These are phyloP conservation scores for Heliothis virescens DNA, from an alignment of 1,140 invertebrate species.

Conservation along the genomic window DNA sequence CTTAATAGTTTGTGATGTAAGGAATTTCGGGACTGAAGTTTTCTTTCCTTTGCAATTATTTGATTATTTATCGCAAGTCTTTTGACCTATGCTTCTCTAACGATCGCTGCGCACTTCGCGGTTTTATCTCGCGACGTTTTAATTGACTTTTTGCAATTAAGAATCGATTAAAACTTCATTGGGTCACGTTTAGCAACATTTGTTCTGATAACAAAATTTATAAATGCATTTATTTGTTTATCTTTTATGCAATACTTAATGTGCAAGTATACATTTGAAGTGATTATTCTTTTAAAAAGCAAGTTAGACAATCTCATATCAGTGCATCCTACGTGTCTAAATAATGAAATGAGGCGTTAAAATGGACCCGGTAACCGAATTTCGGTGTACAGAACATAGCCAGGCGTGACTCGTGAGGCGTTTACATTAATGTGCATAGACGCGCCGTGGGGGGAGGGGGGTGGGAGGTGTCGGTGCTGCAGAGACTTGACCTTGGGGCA, in stretches of 20 bases:
- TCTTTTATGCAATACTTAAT: slow-evolving; percentile 30
- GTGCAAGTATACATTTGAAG: not conserved
- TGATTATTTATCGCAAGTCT: not conserved
- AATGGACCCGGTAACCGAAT: slow-evolving; percentile 47
- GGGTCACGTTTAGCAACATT: slow-evolving; percentile 79
- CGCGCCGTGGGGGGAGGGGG: slow-evolving; percentile 52
- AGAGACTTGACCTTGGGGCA: slow-evolving; percentile 84
- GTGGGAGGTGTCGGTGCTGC: slow-evolving; percentile 57
- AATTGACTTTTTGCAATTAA: slow-evolving; percentile 83
- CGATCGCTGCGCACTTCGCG: slow-evolving; percentile 64
- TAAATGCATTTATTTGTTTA: slow-evolving; percentile 46
- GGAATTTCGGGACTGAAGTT: not conserved
- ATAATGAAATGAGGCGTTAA: slow-evolving; percentile 29
- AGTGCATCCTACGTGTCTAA: not conserved
- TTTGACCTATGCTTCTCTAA: slow-evolving; percentile 51
- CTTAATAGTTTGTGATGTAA: no score
- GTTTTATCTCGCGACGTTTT: slow-evolving; percentile 73
- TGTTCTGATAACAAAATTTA: slow-evolving; percentile 59
- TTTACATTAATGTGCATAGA: slow-evolving; percentile 66
- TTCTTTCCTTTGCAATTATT: not conserved
- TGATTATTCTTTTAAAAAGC: no score
- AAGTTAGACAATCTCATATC: not conserved
- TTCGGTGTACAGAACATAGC: slow-evolving; percentile 34
- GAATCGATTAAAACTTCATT: slow-evolving; percentile 77
- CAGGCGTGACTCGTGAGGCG: slow-evolving; percentile 63